Evolutionary conservation across 2,888 invertebrate species (phyloP).

Genomic region (Allygus modestus): DNA sequence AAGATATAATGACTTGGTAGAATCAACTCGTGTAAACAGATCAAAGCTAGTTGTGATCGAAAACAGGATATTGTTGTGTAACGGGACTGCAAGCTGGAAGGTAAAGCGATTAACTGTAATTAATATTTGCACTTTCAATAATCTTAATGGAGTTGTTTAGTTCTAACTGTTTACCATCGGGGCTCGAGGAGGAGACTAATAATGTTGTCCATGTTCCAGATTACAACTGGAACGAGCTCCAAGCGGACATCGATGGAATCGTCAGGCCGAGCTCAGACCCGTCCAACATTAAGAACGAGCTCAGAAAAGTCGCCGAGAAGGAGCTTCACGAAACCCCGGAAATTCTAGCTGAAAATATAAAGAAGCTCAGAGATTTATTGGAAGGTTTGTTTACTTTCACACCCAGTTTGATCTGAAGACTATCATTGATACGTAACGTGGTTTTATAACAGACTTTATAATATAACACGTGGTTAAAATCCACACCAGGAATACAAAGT

Average conservation of each 20-base stretch:
- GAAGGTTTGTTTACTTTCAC: constrained; percentile 68
- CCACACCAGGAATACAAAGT: too few species aligned
- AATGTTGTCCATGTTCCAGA: constrained; percentile 55
- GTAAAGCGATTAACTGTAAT: too few species aligned
- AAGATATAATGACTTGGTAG: too few species aligned
- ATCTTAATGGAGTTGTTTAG: too few species aligned
- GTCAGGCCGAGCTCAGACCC: constrained; percentile 68
- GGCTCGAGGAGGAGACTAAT: not conserved
- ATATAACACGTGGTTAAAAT: too few species aligned
- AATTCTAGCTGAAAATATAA: constrained; percentile 68
- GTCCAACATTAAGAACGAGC: constrained; percentile 73
- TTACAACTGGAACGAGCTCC: constrained; percentile 65
- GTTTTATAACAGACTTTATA: not conserved
- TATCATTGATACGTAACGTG: not conserved
- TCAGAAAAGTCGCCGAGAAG: constrained; percentile 68
- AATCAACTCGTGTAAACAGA: too few species aligned
- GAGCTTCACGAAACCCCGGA: constrained; percentile 70
- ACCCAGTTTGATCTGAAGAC: not conserved
- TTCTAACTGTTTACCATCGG: too few species aligned
- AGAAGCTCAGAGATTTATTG: constrained; percentile 67
- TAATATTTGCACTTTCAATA: too few species aligned
- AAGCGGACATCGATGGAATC: constrained; percentile 66
- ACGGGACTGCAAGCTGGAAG: too few species aligned
- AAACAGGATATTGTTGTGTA: too few species aligned
- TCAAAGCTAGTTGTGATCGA: too few species aligned